Conservation (phyloP, 2,113 vertebrate species). For the Scytalopus superciliaris region DNA sequence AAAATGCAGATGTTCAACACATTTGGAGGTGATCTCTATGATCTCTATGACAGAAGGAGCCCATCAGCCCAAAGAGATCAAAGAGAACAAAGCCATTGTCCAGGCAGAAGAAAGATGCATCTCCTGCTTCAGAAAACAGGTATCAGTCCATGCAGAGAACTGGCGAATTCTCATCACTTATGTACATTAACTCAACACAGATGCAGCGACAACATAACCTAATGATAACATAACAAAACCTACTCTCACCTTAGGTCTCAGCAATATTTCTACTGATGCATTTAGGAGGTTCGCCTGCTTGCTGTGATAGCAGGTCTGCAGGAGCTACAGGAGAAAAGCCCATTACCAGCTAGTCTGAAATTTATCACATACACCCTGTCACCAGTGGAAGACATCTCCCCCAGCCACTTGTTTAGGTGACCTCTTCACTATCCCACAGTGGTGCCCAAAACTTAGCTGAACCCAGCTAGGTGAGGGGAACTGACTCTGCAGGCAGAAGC, state of each 20-base stretch:
- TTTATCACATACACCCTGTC: not conserved
- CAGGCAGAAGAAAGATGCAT: not conserved
- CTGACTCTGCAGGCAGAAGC: not conserved
- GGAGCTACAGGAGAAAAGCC: not conserved
- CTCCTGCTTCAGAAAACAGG: not conserved
- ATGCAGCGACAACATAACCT: not conserved
- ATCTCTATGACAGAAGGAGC: not conserved
- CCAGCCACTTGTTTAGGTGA: not conserved
- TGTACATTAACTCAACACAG: rapidly evolving
- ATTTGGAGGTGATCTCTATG: not conserved
- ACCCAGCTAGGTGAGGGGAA: not conserved
- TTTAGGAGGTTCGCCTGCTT: not conserved
- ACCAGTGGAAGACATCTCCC: not conserved
- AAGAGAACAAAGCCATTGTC: not conserved
- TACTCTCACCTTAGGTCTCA: not conserved
- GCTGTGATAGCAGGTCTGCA: not conserved
- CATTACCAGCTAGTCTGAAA: not conserved
- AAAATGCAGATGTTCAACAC: not conserved
- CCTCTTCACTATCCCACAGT: not conserved
- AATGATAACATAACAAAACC: not conserved
- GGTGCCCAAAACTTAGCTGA: not conserved
- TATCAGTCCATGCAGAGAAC: not conserved
- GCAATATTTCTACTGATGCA: not conserved
- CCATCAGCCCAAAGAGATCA: not conserved
- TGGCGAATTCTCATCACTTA: not conserved